Conservation (phyloP, 2,797 vertebrate genomes). For the Enoplosus armatus region DNA sequence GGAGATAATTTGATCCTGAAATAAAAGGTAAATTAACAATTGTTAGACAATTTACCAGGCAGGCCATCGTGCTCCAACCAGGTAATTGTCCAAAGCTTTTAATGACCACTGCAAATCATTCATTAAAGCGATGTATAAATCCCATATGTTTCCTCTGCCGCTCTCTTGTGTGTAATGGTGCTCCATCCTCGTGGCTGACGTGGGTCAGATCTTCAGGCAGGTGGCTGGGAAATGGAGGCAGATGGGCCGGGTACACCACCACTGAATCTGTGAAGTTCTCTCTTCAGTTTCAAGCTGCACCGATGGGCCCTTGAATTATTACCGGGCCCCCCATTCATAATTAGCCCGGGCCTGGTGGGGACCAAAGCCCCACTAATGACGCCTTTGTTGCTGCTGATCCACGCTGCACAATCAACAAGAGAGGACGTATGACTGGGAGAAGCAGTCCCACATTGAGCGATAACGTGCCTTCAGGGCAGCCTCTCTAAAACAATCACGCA, state of each 20-base stretch:
- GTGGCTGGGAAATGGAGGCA: constrained; percentile 82
- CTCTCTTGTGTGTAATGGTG: constrained; percentile 68
- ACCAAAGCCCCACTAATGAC: constrained; percentile 87
- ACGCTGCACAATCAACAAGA: constrained; percentile 86
- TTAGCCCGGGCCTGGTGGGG: constrained; percentile 86
- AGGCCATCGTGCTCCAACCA: constrained; percentile 53
- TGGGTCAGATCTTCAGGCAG: constrained; percentile 83
- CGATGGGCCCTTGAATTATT: constrained; percentile 87
- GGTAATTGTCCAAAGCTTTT: constrained; percentile 72
- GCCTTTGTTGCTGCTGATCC: constrained; percentile 87
- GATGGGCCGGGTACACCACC: constrained; percentile 77
- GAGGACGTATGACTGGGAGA: constrained; percentile 82
- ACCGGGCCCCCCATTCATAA: constrained; percentile 86
- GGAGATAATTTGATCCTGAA: constrained; percentile 23
- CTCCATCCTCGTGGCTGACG: constrained; percentile 73
- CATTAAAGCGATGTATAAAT: constrained; percentile 69
- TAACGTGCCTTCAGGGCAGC: constrained; percentile 87
- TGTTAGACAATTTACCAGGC: constrained; percentile 53
- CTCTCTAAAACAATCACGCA: constrained; percentile 87
- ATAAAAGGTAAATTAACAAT: constrained; percentile 48
- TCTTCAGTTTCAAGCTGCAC: constrained; percentile 83
- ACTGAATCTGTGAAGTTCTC: constrained; percentile 82
- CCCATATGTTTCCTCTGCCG: constrained; percentile 78
- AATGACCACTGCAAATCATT: constrained; percentile 72
- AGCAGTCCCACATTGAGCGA: constrained; percentile 78